Conservation (phyloP, 2,888 invertebrate genomes). For the Tipula confusa region DNA sequence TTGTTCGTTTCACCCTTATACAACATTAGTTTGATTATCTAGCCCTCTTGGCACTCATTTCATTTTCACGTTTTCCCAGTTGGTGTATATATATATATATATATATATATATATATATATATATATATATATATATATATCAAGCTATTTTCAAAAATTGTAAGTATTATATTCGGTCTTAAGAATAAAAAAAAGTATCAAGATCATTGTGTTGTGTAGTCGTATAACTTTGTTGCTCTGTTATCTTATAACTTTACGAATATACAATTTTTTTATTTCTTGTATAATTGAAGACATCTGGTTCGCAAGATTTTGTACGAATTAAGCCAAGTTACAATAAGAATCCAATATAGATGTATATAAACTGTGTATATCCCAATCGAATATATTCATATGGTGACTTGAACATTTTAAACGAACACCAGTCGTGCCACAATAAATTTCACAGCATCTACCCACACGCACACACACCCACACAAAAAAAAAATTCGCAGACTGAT, state of each 20-base stretch:
- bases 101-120: neutral
- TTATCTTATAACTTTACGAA: neutral
- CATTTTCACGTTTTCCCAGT: conserved; percentile 25
- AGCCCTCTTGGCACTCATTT: conserved; percentile 12
- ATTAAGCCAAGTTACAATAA: neutral
- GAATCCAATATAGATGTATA: neutral
- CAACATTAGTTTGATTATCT: conserved; percentile 1
- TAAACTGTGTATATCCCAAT: neutral
- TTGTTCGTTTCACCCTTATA: conserved; percentile 20
- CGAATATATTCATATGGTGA: neutral
- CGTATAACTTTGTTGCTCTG: neutral
- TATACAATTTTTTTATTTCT: neutral
- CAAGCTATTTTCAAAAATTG: neutral
- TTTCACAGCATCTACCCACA: neutral
- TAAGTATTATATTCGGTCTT: neutral
- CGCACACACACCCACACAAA: neutral
- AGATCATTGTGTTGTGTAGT: neutral
- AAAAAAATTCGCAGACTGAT: neutral
- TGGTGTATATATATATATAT: neutral
- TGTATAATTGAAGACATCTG: conserved; percentile 4
- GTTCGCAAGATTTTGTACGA: neutral
- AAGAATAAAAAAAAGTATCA: neutral
- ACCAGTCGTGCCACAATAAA: neutral
- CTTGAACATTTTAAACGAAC: neutral
- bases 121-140: neutral